Evolutionary conservation across 2,113 vertebrate genomes (phyloP).

Genomic region (Hydropotes inermis): DNA sequence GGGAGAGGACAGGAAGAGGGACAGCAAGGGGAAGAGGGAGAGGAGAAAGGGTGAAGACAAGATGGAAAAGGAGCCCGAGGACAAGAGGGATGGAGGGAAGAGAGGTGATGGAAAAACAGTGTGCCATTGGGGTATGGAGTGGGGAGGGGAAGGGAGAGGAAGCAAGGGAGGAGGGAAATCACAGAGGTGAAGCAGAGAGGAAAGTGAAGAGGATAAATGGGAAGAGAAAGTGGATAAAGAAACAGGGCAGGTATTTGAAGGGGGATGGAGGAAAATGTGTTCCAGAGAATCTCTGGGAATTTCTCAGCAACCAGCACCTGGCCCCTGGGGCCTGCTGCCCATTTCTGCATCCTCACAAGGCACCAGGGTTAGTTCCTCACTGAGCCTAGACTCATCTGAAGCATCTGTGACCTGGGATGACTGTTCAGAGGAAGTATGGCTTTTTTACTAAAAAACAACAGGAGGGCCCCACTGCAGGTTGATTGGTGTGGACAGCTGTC

Average conservation of each 20-base stretch:
- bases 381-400: not conserved
- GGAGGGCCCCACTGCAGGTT: accelerated
- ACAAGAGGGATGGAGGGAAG: not conserved
- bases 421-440: not conserved
- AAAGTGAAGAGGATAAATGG: not conserved
- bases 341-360: not conserved
- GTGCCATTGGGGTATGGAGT: not conserved
- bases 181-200: not conserved
- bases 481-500: not conserved
- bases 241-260: too few relatives aligned
- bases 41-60: not conserved
- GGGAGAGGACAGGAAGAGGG: not conserved
- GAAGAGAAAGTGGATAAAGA: not conserved
- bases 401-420: not conserved
- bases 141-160: not conserved
- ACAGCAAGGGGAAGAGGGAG: not conserved
- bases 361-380: not conserved
- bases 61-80: not conserved
- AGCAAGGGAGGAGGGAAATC: not conserved
- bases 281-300: not conserved
- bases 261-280: not conserved
- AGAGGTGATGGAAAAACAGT: not conserved
- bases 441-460: not conserved
- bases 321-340: not conserved
- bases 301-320: not conserved